A percentile compares a stretch with the other conserved stretches of the same genome.
phyloP scores from a whole-genome alignment of 2,888 invertebrate species.

The Eumerus sabulonum region DNA sequence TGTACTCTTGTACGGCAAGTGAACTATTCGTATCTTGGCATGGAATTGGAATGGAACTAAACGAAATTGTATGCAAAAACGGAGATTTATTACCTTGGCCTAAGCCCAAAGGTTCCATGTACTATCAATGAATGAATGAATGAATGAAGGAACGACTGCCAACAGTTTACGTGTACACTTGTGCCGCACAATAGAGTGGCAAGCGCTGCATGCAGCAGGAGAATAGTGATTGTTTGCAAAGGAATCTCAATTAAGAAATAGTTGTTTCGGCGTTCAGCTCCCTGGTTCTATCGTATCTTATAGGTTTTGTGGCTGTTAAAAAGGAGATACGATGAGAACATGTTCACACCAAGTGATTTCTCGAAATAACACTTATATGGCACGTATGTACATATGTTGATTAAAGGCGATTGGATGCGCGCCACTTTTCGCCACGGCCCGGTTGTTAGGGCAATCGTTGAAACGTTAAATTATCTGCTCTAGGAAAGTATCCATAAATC shows the following conservation, averaged over 20 bases:
- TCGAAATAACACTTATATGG: constrained; percentile 4
- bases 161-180: constrained; percentile 30
- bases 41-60: constrained; percentile 3
- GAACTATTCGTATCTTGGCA: neutral
- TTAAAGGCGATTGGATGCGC: no score
- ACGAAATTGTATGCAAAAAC: constrained; percentile 57
- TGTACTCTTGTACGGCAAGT: neutral
- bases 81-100: constrained; percentile 66
- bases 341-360: constrained; percentile 20
- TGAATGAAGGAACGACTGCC: constrained; percentile 16
- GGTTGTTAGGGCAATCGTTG: neutral
- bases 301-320: neutral
- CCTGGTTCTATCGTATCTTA: constrained; percentile 12
- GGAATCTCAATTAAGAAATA: constrained; percentile 56
- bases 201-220: constrained; percentile 12
- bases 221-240: constrained; percentile 39
- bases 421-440: no score
- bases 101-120: constrained; percentile 34
- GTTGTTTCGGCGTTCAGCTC: constrained; percentile 23
- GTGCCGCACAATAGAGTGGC: constrained; percentile 1
- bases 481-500: constrained; percentile 38
- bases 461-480: neutral
- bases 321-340: constrained; percentile 16
- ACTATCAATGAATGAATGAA: constrained; percentile 58
- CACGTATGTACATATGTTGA: no score